Percentiles rank a stretch among this genome's conserved stretches.
phyloP scores from a whole-genome alignment of 2,888 invertebrate genomes.

The Polydrusus cervinus region DNA sequence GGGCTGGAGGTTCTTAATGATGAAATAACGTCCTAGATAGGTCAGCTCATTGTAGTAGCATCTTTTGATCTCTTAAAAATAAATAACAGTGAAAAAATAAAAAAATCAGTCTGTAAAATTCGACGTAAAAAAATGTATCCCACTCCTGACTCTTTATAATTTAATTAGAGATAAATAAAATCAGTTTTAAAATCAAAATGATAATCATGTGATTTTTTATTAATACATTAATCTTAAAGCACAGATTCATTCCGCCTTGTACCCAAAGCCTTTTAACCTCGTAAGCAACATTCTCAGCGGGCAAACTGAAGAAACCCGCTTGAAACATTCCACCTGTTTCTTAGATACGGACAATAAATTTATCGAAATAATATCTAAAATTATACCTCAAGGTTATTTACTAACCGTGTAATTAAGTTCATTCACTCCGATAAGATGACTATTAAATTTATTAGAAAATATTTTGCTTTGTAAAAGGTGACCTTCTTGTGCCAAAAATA shows the following conservation, averaged over 20 bases:
- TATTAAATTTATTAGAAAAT: slow-evolving; percentile 41
- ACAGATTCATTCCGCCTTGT: not conserved
- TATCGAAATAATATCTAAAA: slow-evolving; percentile 51
- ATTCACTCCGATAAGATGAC: slow-evolving; percentile 40
- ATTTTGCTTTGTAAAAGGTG: slow-evolving; percentile 33
- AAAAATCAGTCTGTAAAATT: too few relatives aligned
- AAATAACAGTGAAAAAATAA: too few relatives aligned
- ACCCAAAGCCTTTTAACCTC: slow-evolving; percentile 21
- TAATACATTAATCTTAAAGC: slow-evolving; percentile 1
- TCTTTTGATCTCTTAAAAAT: too few relatives aligned
- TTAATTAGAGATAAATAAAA: too few relatives aligned
- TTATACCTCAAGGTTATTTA: slow-evolving; percentile 48
- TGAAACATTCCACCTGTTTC: slow-evolving; percentile 46
- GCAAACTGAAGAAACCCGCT: slow-evolving; percentile 15
- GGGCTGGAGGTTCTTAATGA: too few relatives aligned
- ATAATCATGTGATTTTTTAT: not conserved
- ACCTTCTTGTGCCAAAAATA: slow-evolving; percentile 11
- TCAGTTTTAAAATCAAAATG: not conserved
- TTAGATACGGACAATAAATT: slow-evolving; percentile 43
- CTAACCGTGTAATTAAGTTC: slow-evolving; percentile 41
- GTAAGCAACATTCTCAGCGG: slow-evolving; percentile 17
- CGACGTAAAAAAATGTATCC: too few relatives aligned
- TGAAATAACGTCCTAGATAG: too few relatives aligned
- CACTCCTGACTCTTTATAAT: too few relatives aligned
- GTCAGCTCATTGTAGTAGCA: too few relatives aligned